A percentile compares a stretch with the other conserved stretches of the same genome.
Evolutionary conservation across 2,113 vertebrate species (phyloP).

Genomic region (Tichodroma muraria): DNA sequence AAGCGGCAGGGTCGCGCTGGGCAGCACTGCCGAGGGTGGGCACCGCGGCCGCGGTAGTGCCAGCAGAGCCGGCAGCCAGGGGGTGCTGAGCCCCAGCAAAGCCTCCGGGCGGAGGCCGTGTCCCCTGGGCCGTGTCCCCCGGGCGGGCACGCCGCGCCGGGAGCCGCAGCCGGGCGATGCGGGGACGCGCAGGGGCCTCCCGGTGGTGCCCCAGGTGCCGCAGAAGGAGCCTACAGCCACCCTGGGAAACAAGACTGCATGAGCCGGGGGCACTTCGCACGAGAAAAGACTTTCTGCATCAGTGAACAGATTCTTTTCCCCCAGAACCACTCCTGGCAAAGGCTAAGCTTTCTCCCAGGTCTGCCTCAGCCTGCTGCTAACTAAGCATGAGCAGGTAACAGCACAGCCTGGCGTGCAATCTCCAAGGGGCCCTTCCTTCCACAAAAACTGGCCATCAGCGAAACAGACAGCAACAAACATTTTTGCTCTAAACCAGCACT

Average conservation of each 20-base stretch:
- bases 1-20: fast-evolving
- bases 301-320: conserved; percentile 8
- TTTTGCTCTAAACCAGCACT: neutral
- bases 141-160: fast-evolving
- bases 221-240: neutral
- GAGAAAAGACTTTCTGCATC: conserved; percentile 22
- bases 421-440: neutral
- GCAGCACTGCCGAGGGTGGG: neutral
- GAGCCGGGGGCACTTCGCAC: neutral
- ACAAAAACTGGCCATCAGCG: neutral
- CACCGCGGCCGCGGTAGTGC: fast-evolving
- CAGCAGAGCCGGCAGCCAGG: neutral
- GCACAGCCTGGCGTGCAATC: neutral
- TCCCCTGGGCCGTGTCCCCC: neutral
- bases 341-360: neutral
- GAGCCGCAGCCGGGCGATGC: neutral
- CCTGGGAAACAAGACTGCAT: neutral
- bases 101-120: neutral
- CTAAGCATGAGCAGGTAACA: neutral
- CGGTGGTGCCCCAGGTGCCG: fast-evolving
- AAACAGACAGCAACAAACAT: neutral
- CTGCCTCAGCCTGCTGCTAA: neutral
- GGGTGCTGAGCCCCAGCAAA: neutral
- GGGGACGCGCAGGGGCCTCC: neutral
- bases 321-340: conserved; percentile 11